Evolutionary conservation across 2,888 invertebrate species (phyloP), one percentile per base, ranked within the genome.

Genomic region (Blastobasis adustella): DNA sequence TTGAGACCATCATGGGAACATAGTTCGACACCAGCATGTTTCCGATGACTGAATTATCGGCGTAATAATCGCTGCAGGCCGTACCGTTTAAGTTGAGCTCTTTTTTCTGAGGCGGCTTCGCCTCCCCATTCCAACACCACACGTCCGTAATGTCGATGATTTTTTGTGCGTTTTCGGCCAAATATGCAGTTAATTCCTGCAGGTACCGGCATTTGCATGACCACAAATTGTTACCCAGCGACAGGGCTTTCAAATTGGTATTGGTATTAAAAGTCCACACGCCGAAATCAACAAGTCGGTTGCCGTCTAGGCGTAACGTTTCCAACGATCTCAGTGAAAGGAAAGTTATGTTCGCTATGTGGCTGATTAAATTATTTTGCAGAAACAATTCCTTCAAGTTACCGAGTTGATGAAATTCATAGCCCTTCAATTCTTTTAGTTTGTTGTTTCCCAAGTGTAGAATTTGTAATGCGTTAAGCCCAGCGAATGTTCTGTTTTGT

Each of bases 401-500:
- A 48, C 91, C 91, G 56, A 97, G 83, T 69, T 94, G 93, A 65
- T 95, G 94, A 76, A 97, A 96, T 78, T 97, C 96, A 72, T 92
- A 93, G 5, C 96, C 95, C 70, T 95, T 93, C 51, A 97, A 80
- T 64, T 93, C 91, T 66, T 90, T 92, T 43, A 97, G 90, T 62
- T 92, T 92, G 79, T 97, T 97, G 79, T 95, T 94, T 67, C 97
- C 96, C 60, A 97, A 88, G 79, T 97, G 96, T 23, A 97, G 87
- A 45, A 92, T 92, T 73, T 94, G 93, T 52, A 97, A 87, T 62
- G 94, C 91, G 65, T 92, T 93, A 55, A 97, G 82, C 37, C 97
- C 96, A 67, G 94, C 93, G 82, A 97, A 96, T n/a, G 96, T 96
- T 66, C 95, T 92, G 77, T 97, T 97, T 81, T 95, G 95, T 67